Conservation (phyloP, 2,888 invertebrate genomes). For the Tanaodytes sp. region DNA sequence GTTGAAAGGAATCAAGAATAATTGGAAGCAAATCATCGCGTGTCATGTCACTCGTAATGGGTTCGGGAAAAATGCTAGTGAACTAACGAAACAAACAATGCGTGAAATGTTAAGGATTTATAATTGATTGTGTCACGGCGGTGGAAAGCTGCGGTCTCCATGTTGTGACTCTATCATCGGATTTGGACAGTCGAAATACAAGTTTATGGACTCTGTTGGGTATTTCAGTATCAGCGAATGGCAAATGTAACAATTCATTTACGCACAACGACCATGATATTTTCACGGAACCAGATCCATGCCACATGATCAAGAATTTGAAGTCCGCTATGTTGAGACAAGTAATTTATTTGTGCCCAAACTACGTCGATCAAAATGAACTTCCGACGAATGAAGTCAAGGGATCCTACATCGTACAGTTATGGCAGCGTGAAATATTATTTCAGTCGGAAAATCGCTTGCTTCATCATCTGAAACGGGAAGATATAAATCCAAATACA, state of each 20-base stretch:
- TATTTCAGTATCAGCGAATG: not conserved
- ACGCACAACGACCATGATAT: conserved; percentile 7
- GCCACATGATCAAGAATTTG: no score
- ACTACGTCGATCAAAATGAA: no score
- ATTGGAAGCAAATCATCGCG: no score
- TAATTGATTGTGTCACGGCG: conserved; percentile 6
- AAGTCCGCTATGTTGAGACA: no score
- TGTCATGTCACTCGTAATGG: conserved; percentile 25
- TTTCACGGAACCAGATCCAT: conserved; percentile 13
- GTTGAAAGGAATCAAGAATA: no score
- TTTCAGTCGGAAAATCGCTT: no score
- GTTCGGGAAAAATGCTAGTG: conserved; percentile 3
- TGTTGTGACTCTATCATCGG: conserved; percentile 10
- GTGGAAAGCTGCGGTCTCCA: conserved; percentile 13
- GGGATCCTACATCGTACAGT: no score
- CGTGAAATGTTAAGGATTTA: conserved; percentile 15
- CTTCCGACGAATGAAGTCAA: no score
- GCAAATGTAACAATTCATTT: conserved; percentile 5
- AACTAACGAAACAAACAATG: not conserved
- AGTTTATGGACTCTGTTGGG: conserved; percentile 7
- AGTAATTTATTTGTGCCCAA: no score
- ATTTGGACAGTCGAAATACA: conserved; percentile 15
- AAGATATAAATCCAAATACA: no score
- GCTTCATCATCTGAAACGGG: no score
- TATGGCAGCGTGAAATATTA: no score